Evolutionary conservation across 2,113 vertebrate genomes (phyloP), one percentile per base, ranked within the genome.

Genomic region (Epinephelus moara): DNA sequence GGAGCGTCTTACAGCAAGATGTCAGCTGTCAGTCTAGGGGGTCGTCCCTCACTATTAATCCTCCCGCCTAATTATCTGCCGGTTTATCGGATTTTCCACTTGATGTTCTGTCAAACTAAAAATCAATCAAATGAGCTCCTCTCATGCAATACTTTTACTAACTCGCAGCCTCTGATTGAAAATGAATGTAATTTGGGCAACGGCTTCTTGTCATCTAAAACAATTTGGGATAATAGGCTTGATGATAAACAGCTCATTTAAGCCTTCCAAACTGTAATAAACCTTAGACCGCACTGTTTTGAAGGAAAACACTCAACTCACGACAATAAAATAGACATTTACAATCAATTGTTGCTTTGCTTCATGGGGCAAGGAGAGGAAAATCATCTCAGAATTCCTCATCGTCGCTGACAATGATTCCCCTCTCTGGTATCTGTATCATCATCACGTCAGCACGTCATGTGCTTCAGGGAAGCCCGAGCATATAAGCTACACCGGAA

Each of bases 341-440:
- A 66, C 33, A 19, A 53, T 55, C 19, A 52, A 14, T 45, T 37
- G 69, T 80, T 6, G 1, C 37, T 70, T 17, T 23, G 60, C n/a
- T 75, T 72, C 42, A 57, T 33, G 74, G 47, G 55, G 52, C 33
- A 64, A 70, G 7, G 11, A 66, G 2, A 75, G 19, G 33, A 77
- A 64, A 72, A 45, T 70, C 52, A 49, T 70, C 53, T 81, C 57
- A 61, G 78, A 56, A 67, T 78, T 85, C 76, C 79, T 86, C 42
- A 45, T 45, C 1, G 4, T 66, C 73, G 73, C 45, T 82, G 23
- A 30, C 75, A 91, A 92, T 81, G 93, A 93, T 93, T 93, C 89
- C 30, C 57, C 75, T 87, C 82, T 75, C 60, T 25, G n/a, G 60
- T 69, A 69, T 25, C 52, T n/a, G 49, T 61, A 80, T 68, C 62